A percentile compares a stretch with the other conserved stretches of the same genome.
These are phyloP conservation scores for Tetramorium alpestre DNA, from an alignment of 1,140 invertebrate species.

Conservation along the genomic window DNA sequence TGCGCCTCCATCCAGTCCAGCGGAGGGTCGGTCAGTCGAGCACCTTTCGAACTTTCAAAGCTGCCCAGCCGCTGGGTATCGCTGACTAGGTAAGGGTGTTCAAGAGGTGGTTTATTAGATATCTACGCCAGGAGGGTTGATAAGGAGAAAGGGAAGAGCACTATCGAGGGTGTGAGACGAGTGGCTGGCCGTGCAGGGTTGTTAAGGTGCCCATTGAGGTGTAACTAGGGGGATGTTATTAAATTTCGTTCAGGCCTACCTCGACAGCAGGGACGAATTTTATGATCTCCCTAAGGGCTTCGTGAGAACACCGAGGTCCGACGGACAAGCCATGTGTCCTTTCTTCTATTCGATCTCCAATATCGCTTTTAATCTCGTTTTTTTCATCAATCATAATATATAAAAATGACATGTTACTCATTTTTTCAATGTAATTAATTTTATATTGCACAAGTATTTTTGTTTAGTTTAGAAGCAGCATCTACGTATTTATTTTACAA, in stretches of 20 bases:
- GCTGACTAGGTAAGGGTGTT: conserved; percentile 79
- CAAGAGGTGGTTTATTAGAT: conserved; percentile 85
- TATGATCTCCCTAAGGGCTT: conserved; percentile 77
- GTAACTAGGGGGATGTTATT: conserved; percentile 87
- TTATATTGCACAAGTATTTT: not conserved
- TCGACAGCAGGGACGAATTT: conserved; percentile 79
- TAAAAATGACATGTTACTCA: not conserved
- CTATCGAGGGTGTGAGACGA: conserved; percentile 50
- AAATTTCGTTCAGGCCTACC: conserved; percentile 84
- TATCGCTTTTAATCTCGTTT: conserved; percentile 24
- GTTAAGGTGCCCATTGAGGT: conserved; percentile 86
- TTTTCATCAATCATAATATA: conserved; percentile 26
- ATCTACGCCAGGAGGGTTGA: conserved; percentile 78
- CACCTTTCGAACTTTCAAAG: conserved; percentile 64
- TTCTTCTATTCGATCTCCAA: conserved; percentile 25
- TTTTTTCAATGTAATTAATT: not conserved
- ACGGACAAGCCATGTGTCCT: conserved; percentile 55
- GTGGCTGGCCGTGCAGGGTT: conserved; percentile 80
- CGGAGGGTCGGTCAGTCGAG: conserved; percentile 76
- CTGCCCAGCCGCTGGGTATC: conserved; percentile 72
- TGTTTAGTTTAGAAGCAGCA: not conserved
- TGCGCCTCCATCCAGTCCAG: conserved; percentile 81
- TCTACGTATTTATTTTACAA: not conserved
- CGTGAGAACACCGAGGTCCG: conserved; percentile 71
- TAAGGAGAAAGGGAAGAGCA: conserved; percentile 70